A percentile compares a stretch with the other conserved stretches of the same genome.
Evolutionary conservation across 2,888 invertebrate species (phyloP).

Genomic region (Thymelicus acteon): DNA sequence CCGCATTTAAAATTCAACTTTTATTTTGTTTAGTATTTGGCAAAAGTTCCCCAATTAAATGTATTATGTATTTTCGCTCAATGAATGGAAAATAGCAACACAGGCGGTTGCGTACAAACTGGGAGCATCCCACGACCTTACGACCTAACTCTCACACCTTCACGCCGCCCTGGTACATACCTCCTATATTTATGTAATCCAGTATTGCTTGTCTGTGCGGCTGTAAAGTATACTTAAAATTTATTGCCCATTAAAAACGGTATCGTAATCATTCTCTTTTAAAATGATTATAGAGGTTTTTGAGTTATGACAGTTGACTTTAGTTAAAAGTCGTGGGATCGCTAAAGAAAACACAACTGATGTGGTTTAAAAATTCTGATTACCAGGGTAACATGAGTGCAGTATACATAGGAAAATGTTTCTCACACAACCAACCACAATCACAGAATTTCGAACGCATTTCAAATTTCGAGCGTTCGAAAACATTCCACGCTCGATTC

Average conservation of each 20-base stretch:
- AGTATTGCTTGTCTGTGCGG: constrained; percentile 12
- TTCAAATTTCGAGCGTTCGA: constrained; percentile 38
- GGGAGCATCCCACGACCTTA: constrained; percentile 45
- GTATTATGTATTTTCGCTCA: neutral
- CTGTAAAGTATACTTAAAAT: constrained; percentile 24
- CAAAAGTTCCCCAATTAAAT: no score
- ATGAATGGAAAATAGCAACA: constrained; percentile 31
- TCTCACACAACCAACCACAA: constrained; percentile 7
- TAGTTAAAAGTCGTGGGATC: no score
- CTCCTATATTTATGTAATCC: constrained; percentile 17
- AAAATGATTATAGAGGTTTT: constrained; percentile 14
- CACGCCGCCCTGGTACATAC: constrained; percentile 36
- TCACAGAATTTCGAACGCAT: constrained; percentile 34
- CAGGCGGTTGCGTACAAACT: constrained; percentile 31
- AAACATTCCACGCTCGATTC: constrained; percentile 49
- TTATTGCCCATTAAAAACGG: constrained; percentile 31
- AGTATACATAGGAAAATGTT: neutral
- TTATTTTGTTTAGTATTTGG: no score
- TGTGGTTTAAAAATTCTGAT: no score
- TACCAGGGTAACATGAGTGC: neutral
- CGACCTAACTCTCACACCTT: constrained; percentile 40
- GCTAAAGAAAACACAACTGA: no score
- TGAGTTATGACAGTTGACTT: no score
- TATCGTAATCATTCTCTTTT: constrained; percentile 25
- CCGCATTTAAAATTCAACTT: no score